phyloP scores from a whole-genome alignment of 2,888 invertebrate genomes.

The Gasteruption jaculator region DNA sequence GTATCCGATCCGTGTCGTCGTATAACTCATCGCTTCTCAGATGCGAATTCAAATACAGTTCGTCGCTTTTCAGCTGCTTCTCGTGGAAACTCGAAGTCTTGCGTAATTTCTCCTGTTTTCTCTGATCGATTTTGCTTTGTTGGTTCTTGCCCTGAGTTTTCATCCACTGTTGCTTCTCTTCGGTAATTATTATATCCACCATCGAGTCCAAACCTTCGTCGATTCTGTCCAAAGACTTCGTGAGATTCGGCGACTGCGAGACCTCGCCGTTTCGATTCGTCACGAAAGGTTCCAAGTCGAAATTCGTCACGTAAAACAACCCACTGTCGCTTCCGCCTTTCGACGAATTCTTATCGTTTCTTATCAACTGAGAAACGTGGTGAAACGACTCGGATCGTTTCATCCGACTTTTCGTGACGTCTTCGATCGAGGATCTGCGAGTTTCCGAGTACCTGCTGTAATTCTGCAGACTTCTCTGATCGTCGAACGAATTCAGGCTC shows the following conservation, averaged over 20 bases:
- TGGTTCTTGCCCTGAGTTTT: slow-evolving; percentile 26
- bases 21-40: slow-evolving; percentile 40
- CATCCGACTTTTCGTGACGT: no score
- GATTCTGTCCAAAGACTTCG: slow-evolving; percentile 76
- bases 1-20: slow-evolving; percentile 29
- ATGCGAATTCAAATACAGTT: slow-evolving; percentile 26
- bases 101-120: neutral
- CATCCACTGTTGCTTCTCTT: slow-evolving; percentile 48
- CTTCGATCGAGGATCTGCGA: no score
- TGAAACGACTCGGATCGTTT: slow-evolving; percentile 47
- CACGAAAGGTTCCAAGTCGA: slow-evolving; percentile 35
- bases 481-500: slow-evolving; percentile 44
- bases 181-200: slow-evolving; percentile 67
- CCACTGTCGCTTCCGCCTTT: slow-evolving; percentile 50
- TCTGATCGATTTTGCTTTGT: slow-evolving; percentile 14
- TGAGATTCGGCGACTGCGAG: slow-evolving; percentile 46
- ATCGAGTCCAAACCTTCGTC: slow-evolving; percentile 70
- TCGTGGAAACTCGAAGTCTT: neutral
- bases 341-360: slow-evolving; percentile 30
- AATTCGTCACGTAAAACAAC: slow-evolving; percentile 45
- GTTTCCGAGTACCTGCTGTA: slow-evolving; percentile 22
- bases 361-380: slow-evolving; percentile 33
- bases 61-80: slow-evolving; percentile 26
- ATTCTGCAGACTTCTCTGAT: slow-evolving; percentile 34
- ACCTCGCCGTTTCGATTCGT: no score